These are phyloP conservation scores for Autographa pulchrina DNA, from an alignment of 2,888 invertebrate species.

Conservation along the genomic window DNA sequence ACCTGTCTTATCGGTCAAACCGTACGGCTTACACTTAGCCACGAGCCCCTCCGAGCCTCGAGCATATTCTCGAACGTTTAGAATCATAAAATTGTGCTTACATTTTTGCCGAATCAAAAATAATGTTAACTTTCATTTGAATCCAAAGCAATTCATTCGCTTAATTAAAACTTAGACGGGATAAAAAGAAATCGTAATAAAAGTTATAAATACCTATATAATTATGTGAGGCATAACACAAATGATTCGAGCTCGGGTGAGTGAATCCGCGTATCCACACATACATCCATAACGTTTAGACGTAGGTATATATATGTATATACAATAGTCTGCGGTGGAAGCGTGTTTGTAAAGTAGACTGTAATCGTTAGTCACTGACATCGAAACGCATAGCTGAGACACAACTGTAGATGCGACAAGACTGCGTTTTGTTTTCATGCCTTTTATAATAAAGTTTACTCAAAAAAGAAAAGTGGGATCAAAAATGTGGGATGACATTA, in stretches of 20 bases:
- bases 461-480: no score
- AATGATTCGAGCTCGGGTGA: conserved; percentile 51
- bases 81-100: background rate
- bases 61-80: background rate
- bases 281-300: conserved; percentile 42
- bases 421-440: conserved; percentile 45
- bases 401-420: conserved; percentile 73
- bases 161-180: conserved; percentile 26
- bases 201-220: conserved; percentile 53
- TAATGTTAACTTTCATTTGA: background rate
- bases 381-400: conserved; percentile 72
- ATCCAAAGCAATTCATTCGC: conserved; percentile 22
- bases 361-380: conserved; percentile 79
- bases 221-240: conserved; percentile 37
- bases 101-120: background rate
- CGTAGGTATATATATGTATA: conserved; percentile 32
- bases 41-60: no score
- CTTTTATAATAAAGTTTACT: background rate
- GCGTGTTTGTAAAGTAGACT: conserved; percentile 73
- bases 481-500: no score
- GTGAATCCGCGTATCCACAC: conserved; percentile 57
- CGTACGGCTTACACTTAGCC: no score
- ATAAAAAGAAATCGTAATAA: conserved; percentile 46
- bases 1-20: no score
- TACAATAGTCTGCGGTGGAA: conserved; percentile 62